phyloP scores from a whole-genome alignment of 2,113 vertebrate genomes.

The Raphicerus campestris region DNA sequence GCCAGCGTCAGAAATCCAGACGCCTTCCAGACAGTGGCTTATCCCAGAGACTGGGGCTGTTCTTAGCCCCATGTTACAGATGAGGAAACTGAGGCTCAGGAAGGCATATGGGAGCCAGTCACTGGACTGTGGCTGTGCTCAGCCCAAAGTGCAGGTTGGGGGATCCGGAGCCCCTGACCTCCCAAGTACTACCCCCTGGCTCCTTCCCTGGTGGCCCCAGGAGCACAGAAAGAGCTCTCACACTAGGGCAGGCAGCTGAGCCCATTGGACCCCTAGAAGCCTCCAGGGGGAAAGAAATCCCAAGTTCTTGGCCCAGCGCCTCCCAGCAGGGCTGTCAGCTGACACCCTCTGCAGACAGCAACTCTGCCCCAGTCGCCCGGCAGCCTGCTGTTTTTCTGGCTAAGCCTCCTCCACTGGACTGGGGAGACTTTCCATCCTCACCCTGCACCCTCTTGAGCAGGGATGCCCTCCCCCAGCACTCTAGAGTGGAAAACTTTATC shows the following conservation, averaged over 20 bases:
- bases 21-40: neutral
- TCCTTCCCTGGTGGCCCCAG: neutral
- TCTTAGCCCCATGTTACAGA: neutral
- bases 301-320: neutral
- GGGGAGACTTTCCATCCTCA: neutral
- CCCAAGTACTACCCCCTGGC: neutral
- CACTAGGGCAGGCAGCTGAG: neutral
- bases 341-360: neutral
- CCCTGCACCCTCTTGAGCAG: neutral
- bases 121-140: neutral
- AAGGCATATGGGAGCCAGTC: rapidly evolving
- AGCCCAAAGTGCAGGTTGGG: neutral
- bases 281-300: neutral
- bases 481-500: neutral
- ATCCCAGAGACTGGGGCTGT: neutral
- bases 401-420: neutral
- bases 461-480: neutral
- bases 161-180: too few relatives aligned
- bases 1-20: rapidly evolving
- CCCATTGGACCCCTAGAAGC: neutral
- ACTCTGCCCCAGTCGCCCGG: neutral
- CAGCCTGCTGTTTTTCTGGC: neutral
- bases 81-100: neutral
- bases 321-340: neutral
- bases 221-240: neutral